phyloP scores from a whole-genome alignment of 2,797 vertebrate genomes.

The Sternotherus odoratus region DNA sequence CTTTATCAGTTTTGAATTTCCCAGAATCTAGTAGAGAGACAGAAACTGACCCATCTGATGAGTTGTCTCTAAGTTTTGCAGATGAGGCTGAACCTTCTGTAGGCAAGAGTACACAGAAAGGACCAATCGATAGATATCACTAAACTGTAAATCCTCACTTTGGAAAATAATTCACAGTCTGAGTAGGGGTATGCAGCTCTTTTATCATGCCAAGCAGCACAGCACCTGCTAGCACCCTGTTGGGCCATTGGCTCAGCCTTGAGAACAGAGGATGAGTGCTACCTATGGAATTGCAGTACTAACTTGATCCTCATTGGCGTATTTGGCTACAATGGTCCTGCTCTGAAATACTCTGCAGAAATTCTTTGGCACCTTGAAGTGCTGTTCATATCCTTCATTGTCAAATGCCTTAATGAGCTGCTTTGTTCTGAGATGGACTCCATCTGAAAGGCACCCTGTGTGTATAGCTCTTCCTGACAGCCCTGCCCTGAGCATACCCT shows the following conservation, averaged over 20 bases:
- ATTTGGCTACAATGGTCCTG: not conserved
- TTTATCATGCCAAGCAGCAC: not conserved
- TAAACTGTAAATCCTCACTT: not conserved
- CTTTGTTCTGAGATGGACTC: not conserved
- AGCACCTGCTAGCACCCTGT: not conserved
- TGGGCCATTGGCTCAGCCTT: not conserved
- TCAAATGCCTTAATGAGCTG: conserved; percentile 22
- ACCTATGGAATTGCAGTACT: not conserved
- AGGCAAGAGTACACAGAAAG: not conserved
- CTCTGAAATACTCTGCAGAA: not conserved
- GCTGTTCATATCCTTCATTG: not conserved
- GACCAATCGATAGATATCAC: not conserved
- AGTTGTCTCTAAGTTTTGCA: not conserved
- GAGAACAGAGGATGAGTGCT: not conserved
- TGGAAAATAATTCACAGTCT: not conserved
- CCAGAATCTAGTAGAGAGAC: not conserved
- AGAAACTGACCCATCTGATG: not conserved
- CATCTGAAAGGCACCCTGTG: not conserved
- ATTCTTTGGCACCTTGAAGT: not conserved
- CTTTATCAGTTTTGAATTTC: not conserved
- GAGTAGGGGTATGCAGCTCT: not conserved
- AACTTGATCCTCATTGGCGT: not conserved
- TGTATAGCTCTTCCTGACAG: not conserved
- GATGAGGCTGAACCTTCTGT: not conserved
- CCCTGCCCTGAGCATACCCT: not conserved